These are phyloP conservation scores for Plodia interpunctella DNA, from an alignment of 1,140 invertebrate genomes.

Conservation along the genomic window DNA sequence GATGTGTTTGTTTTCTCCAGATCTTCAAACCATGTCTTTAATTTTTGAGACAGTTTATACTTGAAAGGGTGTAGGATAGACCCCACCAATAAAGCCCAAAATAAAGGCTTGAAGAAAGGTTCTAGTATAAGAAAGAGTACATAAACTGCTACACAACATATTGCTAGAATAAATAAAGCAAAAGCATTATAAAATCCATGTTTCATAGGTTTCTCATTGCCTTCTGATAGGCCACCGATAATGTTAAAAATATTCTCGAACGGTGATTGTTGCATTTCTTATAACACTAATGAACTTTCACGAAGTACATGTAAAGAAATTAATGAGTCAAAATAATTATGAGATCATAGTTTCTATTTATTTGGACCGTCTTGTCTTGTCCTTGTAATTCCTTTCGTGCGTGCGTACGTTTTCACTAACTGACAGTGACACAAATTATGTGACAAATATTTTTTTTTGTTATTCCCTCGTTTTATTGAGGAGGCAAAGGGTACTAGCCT, in stretches of 20 bases:
- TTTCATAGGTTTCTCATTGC: conserved; percentile 89
- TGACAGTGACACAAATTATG: too few relatives aligned
- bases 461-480: too few relatives aligned
- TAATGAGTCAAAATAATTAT: conserved; percentile 1
- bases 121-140: conserved; percentile 88
- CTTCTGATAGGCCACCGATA: conserved; percentile 68
- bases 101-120: conserved; percentile 93
- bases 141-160: conserved; percentile 83
- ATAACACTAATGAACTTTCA: conserved; percentile 7
- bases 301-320: not conserved
- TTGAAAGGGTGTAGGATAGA: conserved; percentile 94
- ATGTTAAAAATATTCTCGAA: conserved; percentile 73
- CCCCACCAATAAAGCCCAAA: conserved; percentile 96
- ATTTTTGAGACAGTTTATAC: conserved; percentile 81
- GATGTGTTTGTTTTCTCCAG: conserved; percentile 80
- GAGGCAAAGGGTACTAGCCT: too few relatives aligned
- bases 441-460: too few relatives aligned
- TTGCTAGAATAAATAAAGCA: conserved; percentile 82
- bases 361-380: too few relatives aligned
- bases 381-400: too few relatives aligned
- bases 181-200: conserved; percentile 92
- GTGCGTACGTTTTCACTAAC: too few relatives aligned
- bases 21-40: conserved; percentile 84
- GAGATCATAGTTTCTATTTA: conserved; percentile 19
- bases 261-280: conserved; percentile 62